Evolutionary conservation across 2,797 vertebrate species (phyloP).

Genomic region (Sylvilagus floridanus): DNA sequence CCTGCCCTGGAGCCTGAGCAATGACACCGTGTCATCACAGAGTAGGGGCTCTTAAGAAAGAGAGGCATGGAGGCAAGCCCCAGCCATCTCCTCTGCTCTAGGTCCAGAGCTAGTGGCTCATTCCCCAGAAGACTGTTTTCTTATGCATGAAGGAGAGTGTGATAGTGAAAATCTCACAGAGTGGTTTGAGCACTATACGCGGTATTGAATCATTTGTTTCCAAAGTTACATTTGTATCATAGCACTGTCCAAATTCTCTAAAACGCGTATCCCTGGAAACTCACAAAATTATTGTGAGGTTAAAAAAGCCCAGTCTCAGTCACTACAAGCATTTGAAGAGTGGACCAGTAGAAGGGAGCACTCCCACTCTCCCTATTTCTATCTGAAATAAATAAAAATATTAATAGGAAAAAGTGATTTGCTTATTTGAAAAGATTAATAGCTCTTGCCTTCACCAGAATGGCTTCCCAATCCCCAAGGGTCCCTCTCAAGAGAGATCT

Average conservation of each 20-base stretch:
- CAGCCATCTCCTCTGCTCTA: not conserved
- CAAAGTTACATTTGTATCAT: conserved; percentile 13
- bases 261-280: not conserved
- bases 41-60: not conserved
- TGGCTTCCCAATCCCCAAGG: not conserved
- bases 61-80: not conserved
- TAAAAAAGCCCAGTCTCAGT: no score
- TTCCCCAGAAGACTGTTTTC: conserved; percentile 10
- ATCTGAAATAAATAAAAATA: not conserved
- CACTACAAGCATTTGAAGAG: no score
- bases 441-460: not conserved
- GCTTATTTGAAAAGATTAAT: not conserved
- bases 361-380: not conserved
- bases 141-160: not conserved
- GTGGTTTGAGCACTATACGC: not conserved
- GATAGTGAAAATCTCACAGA: not conserved
- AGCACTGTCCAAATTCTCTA: not conserved
- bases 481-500: not conserved
- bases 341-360: no score
- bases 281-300: not conserved
- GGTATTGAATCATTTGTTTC: not conserved
- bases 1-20: not conserved
- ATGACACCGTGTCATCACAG: not conserved
- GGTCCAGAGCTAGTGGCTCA: not conserved
- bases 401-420: not conserved